Percentiles rank a stretch among this genome's conserved stretches.
Conservation (phyloP, 2,113 vertebrate genomes). For the Pristiophorus japonicus region DNA sequence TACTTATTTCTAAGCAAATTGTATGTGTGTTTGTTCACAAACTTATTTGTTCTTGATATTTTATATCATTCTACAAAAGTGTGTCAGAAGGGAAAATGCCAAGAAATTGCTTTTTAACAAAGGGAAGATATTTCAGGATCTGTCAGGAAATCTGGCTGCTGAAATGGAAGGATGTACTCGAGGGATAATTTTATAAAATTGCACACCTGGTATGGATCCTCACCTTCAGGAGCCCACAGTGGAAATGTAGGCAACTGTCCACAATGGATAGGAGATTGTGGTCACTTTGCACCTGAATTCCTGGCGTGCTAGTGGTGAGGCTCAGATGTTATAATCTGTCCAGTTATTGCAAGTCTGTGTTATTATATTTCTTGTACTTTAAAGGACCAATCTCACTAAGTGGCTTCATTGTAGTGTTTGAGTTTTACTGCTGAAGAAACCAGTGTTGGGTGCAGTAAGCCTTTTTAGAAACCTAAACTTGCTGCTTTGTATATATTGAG, state of each 20-base stretch:
- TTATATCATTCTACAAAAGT: neutral
- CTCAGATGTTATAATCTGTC: slow-evolving; percentile 5
- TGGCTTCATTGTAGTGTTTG: neutral
- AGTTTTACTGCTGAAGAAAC: neutral
- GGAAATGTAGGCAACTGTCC: neutral
- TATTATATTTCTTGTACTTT: neutral
- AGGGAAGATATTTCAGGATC: neutral
- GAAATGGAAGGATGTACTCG: neutral
- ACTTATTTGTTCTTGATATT: neutral
- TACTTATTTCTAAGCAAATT: neutral
- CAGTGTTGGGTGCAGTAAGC: neutral
- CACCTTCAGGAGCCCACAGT: neutral
- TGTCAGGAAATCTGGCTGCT: neutral
- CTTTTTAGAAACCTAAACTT: neutral
- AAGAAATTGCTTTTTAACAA: neutral
- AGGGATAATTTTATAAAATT: neutral
- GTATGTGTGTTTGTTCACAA: slow-evolving; percentile 9
- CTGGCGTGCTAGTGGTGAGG: neutral
- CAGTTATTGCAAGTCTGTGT: neutral
- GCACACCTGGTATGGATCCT: neutral
- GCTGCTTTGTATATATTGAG: slow-evolving; percentile 5
- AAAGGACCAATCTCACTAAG: neutral
- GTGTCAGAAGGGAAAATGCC: slow-evolving; percentile 22
- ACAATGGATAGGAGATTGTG: neutral
- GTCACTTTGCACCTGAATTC: slow-evolving; percentile 11